Evolutionary conservation across 2,888 invertebrate genomes (phyloP), one percentile per base, ranked within the genome.

Genomic region (Chalcosyrphus nemorum): DNA sequence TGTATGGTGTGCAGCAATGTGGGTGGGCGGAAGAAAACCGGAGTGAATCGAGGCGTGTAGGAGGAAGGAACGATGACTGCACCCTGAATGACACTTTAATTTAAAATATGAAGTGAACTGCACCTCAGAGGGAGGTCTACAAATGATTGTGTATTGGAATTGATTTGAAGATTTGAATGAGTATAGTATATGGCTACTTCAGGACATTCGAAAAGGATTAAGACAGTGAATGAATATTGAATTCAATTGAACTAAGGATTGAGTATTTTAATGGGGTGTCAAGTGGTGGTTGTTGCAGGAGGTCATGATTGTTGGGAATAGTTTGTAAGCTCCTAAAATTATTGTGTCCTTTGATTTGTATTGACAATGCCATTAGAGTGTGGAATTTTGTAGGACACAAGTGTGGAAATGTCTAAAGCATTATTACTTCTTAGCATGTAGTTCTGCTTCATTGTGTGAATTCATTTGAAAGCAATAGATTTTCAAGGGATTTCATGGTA

Each of bases 1-100:
- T 57, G 70, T 43, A 50, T 59, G 41, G 41, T 75, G 61, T 61
- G 59, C n/a, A 43, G 59, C n/a, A 43, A 19, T 59, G 57, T 32
- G 50, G n/a, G 35, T 11, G 35, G 9, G 19, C 0, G 45, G 13
- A 5, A 19, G 29, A 19, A 19, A 19, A 6, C 15, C 13, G 32
- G 5, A 13, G 15, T 50, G 6, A 7, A 38, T 1, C 41, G 19
- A 24, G 13, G 11, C n/a, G n/a, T 17, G 29, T 27, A 41, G 11
- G 27, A 45, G 32, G n/a, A 32, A 45, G n/a, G 21, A 47, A 32
- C 4, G 4, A 17, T 65, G 43, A 24, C 15, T 45, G 72, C 47
- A 41, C 57, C 19, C 75, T 70, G 75, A 70, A 70, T 70, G 81
- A 65, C 63, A 75, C 75, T 75, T 75, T 57, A 56, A 70, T 70